Base-by-base conservation (phyloP, 2,113 vertebrate genomes). In the Melanostigma gelatinosum region DNA sequence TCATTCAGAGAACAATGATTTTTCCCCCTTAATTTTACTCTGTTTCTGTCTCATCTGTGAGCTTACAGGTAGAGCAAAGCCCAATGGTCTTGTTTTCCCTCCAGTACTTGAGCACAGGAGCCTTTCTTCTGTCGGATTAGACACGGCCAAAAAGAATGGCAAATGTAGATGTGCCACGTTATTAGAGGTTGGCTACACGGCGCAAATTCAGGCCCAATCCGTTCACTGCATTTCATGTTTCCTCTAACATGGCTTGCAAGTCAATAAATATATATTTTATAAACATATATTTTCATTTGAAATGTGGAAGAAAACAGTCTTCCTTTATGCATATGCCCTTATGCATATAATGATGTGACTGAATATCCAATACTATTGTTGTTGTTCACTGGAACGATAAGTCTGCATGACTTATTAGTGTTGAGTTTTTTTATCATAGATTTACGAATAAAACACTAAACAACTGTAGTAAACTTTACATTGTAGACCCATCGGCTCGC, bases 1-100 rank as follows among this genome's bases (percentile, higher is more conserved):
- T 98, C 96, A 97, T 97, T 98, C 96, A 95, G 96, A 96, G 96
- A 96, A 97, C 98, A 98, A 99, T 98, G 97, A 95, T 94, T 94
- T 94, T 93, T 77, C 79, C 85, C 90, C 90, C 87, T 90, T 95
- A 95, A 94, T 94, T 94, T 92, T 86, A 71, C 81, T 79, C 85
- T 91, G 91, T 93, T 93, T 94, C 92, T 88, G 86, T 94, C 93
- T 94, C 90, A 91, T 94, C 90, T 92, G 77, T 81, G 91, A 83
- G 91, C 93, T 93, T 93, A 94, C 95, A 95, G 95, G 95, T 96
- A 95, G 88, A 77, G 85, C 84, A 94, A 94, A 94, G 90, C 93
- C 92, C 95, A 94, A 27, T 94, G 91, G 93, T 94, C 94, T 95
- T 96, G 93, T 94, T 93, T 90, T 92, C 88, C 92, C 86, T 84